Conservation (phyloP, 2,113 vertebrate genomes). For the Plecturocebus donacophilus region DNA sequence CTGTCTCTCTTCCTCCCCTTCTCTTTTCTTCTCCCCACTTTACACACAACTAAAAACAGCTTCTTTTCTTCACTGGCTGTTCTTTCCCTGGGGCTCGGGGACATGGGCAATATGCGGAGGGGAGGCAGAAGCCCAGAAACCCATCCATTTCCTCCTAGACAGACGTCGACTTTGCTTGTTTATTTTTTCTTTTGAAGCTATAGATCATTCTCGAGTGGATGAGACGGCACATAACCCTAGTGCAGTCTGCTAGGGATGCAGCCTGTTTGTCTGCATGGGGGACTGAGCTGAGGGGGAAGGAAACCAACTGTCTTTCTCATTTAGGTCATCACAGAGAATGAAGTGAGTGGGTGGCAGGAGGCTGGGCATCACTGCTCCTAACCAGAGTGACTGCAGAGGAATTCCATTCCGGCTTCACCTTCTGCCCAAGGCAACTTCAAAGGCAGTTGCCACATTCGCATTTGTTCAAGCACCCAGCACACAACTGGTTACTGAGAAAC, state of each 20-base stretch:
- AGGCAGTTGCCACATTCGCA: background rate
- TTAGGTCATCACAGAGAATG: conserved; percentile 79
- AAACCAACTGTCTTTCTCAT: conserved; percentile 78
- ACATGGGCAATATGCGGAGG: background rate
- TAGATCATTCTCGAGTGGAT: conserved; percentile 65
- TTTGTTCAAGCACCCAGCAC: background rate
- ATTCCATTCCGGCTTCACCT: background rate
- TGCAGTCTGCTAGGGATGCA: conserved; percentile 20
- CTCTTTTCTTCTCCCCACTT: too few relatives aligned
- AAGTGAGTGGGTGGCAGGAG: conserved; percentile 15
- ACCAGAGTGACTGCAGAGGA: background rate
- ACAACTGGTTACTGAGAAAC: conserved; percentile 46
- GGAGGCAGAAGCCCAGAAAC: background rate
- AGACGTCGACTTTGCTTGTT: conserved; percentile 52
- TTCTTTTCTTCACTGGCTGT: background rate
- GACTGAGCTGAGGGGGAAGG: conserved; percentile 55
- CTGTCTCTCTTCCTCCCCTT: background rate
- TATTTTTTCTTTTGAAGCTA: conserved; percentile 69
- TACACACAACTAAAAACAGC: background rate
- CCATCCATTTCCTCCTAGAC: conserved; percentile 64
- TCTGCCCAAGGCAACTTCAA: background rate
- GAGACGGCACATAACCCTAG: conserved; percentile 60
- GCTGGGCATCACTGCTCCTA: background rate
- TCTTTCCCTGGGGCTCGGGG: background rate
- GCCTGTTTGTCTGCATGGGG: conserved; percentile 40